These are phyloP conservation scores for Philypnodon macrostomus DNA, from an alignment of 2,797 vertebrate species.

Conservation along the genomic window DNA sequence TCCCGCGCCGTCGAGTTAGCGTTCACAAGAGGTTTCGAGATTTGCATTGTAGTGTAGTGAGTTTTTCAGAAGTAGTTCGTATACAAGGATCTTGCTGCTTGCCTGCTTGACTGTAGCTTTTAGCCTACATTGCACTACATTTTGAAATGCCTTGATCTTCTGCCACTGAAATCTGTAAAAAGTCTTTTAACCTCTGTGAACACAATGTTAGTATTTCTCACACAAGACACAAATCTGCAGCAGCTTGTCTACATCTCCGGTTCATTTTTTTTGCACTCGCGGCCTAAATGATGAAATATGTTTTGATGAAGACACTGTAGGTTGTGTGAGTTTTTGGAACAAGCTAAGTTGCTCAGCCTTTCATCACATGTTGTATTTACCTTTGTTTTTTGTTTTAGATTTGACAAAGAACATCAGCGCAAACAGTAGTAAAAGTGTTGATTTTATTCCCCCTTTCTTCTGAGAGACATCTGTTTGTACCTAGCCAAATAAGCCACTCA, in stretches of 20 bases:
- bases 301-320: constrained; percentile 14
- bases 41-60: too few relatives aligned
- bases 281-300: constrained; percentile 8
- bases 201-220: not conserved
- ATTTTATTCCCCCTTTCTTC: not conserved
- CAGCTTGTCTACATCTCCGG: not conserved
- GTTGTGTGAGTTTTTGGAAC: constrained; percentile 13
- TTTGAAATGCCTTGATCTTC: not conserved
- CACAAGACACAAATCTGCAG: not conserved
- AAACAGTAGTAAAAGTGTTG: not conserved
- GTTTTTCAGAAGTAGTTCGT: too few relatives aligned
- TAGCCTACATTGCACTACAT: too few relatives aligned
- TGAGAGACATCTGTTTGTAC: not conserved
- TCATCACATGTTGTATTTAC: constrained; percentile 11
- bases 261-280: constrained; percentile 5
- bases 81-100: too few relatives aligned
- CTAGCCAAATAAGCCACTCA: not conserved
- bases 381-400: constrained; percentile 10
- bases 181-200: not conserved
- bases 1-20: too few relatives aligned
- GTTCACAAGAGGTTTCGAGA: too few relatives aligned
- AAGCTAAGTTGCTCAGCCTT: constrained; percentile 13
- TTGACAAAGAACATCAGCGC: not conserved
- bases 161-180: not conserved
- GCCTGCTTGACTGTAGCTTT: too few relatives aligned